These are phyloP conservation scores for Chionis minor DNA, from an alignment of 2,113 vertebrate species.

Conservation along the genomic window DNA sequence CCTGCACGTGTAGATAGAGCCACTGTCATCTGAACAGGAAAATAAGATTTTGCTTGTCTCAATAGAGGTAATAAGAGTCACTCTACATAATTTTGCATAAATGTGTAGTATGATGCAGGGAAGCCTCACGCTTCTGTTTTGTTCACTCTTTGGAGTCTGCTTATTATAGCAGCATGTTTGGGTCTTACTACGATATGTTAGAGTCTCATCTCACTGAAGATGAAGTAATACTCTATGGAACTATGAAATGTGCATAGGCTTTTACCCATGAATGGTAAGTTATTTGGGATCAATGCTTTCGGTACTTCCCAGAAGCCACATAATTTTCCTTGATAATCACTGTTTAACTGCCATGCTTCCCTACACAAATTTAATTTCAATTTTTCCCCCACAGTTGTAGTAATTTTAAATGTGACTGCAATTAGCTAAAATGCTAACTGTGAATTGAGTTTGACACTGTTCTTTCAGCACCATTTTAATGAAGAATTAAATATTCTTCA, in stretches of 20 bases:
- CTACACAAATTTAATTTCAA: conserved; percentile 31
- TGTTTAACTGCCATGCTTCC: conserved; percentile 30
- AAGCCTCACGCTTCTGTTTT: background rate
- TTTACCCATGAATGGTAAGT: background rate
- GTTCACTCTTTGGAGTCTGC: fast-evolving
- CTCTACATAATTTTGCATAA: background rate
- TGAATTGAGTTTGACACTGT: background rate
- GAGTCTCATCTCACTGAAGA: background rate
- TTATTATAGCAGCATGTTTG: background rate
- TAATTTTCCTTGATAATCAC: conserved; percentile 31
- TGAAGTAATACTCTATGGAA: background rate
- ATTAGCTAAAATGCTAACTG: conserved; percentile 25
- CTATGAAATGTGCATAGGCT: background rate
- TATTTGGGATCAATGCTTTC: conserved; percentile 32
- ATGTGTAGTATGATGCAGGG: background rate
- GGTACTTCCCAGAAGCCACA: conserved; percentile 40
- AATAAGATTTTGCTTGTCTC: background rate
- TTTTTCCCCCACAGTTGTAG: background rate
- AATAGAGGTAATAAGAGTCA: background rate
- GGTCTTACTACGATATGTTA: background rate
- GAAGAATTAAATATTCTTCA: conserved; percentile 16
- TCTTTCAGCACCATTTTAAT: conserved; percentile 7
- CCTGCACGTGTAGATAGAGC: background rate
- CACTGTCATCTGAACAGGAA: background rate
- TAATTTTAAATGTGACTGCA: conserved; percentile 4